Conservation (phyloP, 2,888 invertebrate genomes). For the Neoascia interrupta region DNA sequence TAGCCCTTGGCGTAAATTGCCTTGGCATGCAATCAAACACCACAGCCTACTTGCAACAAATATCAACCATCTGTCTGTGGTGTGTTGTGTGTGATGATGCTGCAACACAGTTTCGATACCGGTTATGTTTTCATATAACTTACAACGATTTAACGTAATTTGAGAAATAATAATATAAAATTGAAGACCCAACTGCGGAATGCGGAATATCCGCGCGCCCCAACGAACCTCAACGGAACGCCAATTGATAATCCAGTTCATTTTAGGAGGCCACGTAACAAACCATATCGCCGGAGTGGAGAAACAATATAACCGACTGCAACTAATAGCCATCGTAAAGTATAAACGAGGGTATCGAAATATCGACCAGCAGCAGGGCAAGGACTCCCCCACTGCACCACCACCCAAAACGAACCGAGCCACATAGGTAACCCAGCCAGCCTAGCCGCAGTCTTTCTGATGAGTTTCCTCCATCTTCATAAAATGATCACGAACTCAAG, state of each 20-base stretch:
- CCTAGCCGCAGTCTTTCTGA: constrained; percentile 33
- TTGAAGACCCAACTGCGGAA: constrained; percentile 65
- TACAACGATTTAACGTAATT: constrained; percentile 69
- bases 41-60: constrained; percentile 43
- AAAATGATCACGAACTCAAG: constrained; percentile 70
- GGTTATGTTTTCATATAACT: constrained; percentile 67
- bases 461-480: constrained; percentile 70
- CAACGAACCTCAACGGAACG: constrained; percentile 38
- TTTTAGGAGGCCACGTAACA: constrained; percentile 47
- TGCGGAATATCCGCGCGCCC: constrained; percentile 58
- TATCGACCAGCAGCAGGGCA: constrained; percentile 33
- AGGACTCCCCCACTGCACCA: constrained; percentile 41
- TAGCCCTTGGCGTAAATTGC: constrained; percentile 49
- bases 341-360: constrained; percentile 68
- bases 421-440: constrained; percentile 16
- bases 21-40: constrained; percentile 66
- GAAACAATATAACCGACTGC: constrained; percentile 63
- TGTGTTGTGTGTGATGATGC: too few relatives aligned
- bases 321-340: constrained; percentile 69
- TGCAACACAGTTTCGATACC: constrained; percentile 50
- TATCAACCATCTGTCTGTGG: constrained; percentile 40
- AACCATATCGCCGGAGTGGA: constrained; percentile 60
- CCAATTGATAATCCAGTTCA: constrained; percentile 62
- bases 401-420: constrained; percentile 6
- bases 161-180: constrained; percentile 67